A percentile compares a stretch with the other conserved stretches of the same genome.
phyloP scores from a whole-genome alignment of 2,888 invertebrate genomes.

The Hesperia comma region DNA sequence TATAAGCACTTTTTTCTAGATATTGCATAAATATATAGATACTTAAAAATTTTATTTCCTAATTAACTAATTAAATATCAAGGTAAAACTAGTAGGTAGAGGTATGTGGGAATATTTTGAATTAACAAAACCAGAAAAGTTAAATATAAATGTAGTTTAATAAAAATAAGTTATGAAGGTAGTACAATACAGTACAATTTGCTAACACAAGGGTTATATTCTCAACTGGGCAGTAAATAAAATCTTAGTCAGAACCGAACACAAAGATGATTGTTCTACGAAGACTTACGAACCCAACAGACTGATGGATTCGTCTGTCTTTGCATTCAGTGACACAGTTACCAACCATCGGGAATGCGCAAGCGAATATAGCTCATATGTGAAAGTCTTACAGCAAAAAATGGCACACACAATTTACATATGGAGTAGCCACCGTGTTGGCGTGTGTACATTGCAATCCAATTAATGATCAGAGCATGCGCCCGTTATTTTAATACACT shows the following conservation, averaged over 20 bases:
- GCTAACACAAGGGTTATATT: neutral
- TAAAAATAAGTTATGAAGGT: no score
- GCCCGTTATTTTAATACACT: constrained; percentile 25
- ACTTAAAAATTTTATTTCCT: no score
- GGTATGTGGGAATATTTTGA: no score
- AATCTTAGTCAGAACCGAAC: neutral
- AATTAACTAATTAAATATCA: no score
- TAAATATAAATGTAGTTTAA: no score
- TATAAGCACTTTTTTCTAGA: no score
- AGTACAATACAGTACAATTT: no score
- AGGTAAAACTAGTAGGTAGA: no score
- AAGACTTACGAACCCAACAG: constrained; percentile 26
- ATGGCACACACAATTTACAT: constrained; percentile 27
- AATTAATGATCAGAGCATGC: constrained; percentile 32
- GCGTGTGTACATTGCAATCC: constrained; percentile 35
- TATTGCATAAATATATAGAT: no score
- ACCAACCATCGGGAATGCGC: constrained; percentile 15
- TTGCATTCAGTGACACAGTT: constrained; percentile 36
- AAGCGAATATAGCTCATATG: constrained; percentile 27
- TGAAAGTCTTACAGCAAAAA: constrained; percentile 25
- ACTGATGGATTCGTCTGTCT: constrained; percentile 24
- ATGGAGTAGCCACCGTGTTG: constrained; percentile 29
- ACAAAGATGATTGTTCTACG: constrained; percentile 23
- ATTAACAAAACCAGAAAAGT: no score
- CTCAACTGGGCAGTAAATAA: neutral